phyloP scores from a whole-genome alignment of 2,113 vertebrate species.

The Haplochromis burtoni region DNA sequence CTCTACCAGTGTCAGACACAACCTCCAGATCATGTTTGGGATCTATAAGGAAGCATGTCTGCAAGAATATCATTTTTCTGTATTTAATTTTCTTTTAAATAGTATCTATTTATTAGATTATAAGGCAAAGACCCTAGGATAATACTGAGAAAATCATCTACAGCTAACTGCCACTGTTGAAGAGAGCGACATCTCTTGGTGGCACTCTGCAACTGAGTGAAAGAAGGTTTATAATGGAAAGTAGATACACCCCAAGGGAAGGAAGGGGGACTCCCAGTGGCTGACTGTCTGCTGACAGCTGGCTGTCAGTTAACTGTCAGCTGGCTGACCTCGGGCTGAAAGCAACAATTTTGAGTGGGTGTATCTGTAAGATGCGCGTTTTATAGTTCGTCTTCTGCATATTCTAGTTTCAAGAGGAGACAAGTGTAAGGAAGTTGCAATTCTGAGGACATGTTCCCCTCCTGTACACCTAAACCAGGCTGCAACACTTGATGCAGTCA shows the following conservation, averaged over 20 bases:
- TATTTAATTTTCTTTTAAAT: background rate
- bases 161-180: background rate
- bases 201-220: background rate
- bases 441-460: background rate
- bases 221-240: background rate
- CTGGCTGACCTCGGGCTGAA: background rate
- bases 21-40: background rate
- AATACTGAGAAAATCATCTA: background rate
- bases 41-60: background rate
- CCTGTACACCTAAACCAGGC: background rate
- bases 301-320: background rate
- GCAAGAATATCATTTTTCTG: background rate
- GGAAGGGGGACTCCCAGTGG: background rate
- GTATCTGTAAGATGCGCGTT: background rate
- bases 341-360: background rate
- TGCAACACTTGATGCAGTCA: background rate
- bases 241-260: background rate
- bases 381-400: background rate
- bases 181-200: background rate
- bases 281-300: background rate
- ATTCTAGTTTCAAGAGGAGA: background rate
- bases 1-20: background rate
- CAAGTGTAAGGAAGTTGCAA: background rate
- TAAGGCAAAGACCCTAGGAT: background rate
- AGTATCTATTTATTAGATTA: background rate